Evolutionary conservation across 1,140 invertebrate species (phyloP), one percentile per base, ranked within the genome.

Genomic region (Procambarus virginalis): DNA sequence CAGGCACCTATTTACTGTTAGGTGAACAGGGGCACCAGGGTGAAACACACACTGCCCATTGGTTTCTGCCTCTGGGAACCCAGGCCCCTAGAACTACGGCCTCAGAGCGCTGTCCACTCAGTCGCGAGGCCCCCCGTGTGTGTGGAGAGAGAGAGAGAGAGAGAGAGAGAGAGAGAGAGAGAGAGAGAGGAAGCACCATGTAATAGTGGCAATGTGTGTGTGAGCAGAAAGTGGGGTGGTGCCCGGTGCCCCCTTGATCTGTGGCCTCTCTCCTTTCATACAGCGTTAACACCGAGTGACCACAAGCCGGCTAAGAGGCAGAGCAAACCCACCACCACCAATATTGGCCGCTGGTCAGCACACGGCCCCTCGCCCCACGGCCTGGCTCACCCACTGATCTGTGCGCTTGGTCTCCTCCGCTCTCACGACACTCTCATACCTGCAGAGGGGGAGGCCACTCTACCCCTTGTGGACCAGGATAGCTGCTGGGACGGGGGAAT

Each of bases 271-370:
- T 34, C 68, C 22, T 73, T 73, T 73, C 68, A 73, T 34, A 22
- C 2, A n/a, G 68, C n/a, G 68, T 73, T 73, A 73, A 22, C 68
- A 73, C n/a, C 68, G 68, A 73, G n/a, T 73, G 68, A 73, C 68
- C 68, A 34, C 68, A 73, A 34, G 68, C n/a, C 68, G 4, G 20
- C 68, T 73, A 73, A 73, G 68, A 73, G 68, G 68, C n/a, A 73
- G 22, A 73, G 68, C 20, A 22, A 73, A 73, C 68, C n/a, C 68
- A 20, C 22, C 68, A 5, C 5, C n/a, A 34, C n/a, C 68, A 73
- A 73, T 73, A 73, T 73, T 73, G 34, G n/a, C 68, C 68, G 5
- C 22, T 73, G 68, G 68, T 73, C 68, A 73, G n/a, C 68, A 4
- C 22, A 3, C n/a, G 68, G n/a, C 20, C 68, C n/a, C 10, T 34